Conservation (phyloP, 2,888 invertebrate genomes). For the Leucoma salicis region DNA sequence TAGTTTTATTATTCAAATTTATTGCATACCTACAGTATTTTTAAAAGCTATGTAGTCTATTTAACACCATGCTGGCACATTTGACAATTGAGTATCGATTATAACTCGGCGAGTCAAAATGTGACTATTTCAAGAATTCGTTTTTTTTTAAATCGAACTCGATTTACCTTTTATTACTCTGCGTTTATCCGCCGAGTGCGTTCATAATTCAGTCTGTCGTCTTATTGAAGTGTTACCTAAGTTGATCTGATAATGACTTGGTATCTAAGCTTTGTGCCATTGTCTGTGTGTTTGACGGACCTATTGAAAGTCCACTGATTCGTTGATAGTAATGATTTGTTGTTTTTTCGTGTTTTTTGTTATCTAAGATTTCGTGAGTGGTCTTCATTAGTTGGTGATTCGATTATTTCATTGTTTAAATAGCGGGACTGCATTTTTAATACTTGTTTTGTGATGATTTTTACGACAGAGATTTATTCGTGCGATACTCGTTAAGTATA, state of each 20-base stretch:
- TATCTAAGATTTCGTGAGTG: slow-evolving; percentile 28
- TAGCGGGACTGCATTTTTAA: slow-evolving; percentile 21
- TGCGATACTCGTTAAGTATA: neutral
- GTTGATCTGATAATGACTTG: slow-evolving; percentile 50
- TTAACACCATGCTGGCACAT: no score
- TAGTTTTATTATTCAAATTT: no score
- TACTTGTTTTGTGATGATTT: slow-evolving; percentile 9
- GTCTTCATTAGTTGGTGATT: slow-evolving; percentile 33
- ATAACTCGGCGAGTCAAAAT: no score
- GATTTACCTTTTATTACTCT: no score
- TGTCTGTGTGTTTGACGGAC: slow-evolving; percentile 43
- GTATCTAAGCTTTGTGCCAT: slow-evolving; percentile 40
- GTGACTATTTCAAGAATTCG: no score
- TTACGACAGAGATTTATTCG: slow-evolving; percentile 4
- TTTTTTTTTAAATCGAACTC: no score
- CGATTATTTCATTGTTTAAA: slow-evolving; percentile 14
- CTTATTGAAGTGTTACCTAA: slow-evolving; percentile 43
- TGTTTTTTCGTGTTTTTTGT: slow-evolving; percentile 37
- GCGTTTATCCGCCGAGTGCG: slow-evolving; percentile 20
- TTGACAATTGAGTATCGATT: no score
- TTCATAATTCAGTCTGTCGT: slow-evolving; percentile 21
- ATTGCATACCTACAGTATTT: no score
- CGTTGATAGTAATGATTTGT: slow-evolving; percentile 42
- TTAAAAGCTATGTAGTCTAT: no score
- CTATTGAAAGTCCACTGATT: slow-evolving; percentile 40